Conservation (phyloP, 2,113 vertebrate species). For the Neotoma lepida region DNA sequence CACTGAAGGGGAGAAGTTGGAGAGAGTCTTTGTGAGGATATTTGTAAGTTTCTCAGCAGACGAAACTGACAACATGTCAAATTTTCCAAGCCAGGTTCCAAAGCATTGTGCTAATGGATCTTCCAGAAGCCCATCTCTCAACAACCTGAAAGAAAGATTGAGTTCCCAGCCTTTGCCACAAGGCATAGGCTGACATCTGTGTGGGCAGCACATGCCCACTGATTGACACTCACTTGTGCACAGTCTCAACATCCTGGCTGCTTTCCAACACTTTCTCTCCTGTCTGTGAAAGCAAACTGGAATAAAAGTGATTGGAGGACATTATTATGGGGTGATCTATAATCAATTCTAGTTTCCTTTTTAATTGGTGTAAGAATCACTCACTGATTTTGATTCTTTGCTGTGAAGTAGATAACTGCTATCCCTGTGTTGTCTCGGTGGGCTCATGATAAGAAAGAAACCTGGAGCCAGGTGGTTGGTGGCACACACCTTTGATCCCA, state of each 20-base stretch:
- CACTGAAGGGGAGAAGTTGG: not conserved
- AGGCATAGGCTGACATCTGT: not conserved
- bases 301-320: not conserved
- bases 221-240: not conserved
- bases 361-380: not conserved
- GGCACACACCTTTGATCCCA: not conserved
- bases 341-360: not conserved
- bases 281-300: not conserved
- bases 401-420: not conserved
- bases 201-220: not conserved
- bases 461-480: not conserved
- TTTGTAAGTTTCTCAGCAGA: constrained; percentile 73
- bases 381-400: not conserved
- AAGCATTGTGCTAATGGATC: constrained; percentile 69
- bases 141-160: constrained; percentile 27
- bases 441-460: not conserved
- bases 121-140: constrained; percentile 74
- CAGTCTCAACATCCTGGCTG: not conserved
- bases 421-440: rapidly evolving
- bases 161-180: constrained; percentile 11
- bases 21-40: constrained; percentile 51
- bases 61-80: constrained; percentile 71
- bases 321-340: not conserved
- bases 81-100: constrained; percentile 78
- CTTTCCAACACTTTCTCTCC: not conserved